Base-by-base conservation (phyloP, 37 sponge, comb jelly and placozoan species). In the Ianthella basta region DNA sequence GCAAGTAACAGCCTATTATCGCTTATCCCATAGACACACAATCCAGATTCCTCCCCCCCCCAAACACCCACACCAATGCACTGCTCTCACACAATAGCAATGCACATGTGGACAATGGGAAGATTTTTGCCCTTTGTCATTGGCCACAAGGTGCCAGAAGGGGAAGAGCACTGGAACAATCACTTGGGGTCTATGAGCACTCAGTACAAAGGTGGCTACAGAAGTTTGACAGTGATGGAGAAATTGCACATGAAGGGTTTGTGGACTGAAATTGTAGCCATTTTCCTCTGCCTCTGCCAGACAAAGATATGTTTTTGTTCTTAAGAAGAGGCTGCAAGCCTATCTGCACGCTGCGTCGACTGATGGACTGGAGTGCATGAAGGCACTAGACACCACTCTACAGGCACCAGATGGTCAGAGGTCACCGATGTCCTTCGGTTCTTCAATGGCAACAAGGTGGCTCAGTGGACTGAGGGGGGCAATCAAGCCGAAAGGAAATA, bases 381-480 rank as follows among this genome's bases (percentile, higher is more conserved):
- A 35, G 25, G 86, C 60, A n/a, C 25, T 77, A 24, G 24, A 23
- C n/a, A 21, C 60, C 4, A 60, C 32, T 29, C 18, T 79, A 53
- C 16, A n/a, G 23, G 20, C 84, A 56, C 15, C 57, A 27, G 39
- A 55, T 84, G 86, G 86, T 60, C 75, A 32, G 54, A 29, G 32
- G 33, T 86, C 35, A 23, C 30, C n/a, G 86, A 86, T 41, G 69
- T 37, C n/a, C 34, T 86, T 20, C 73, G 80, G 37, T 78, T 86
- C 25, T 86, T 86, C 44, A 55, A 16, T 59, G 86, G 86, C 15
- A 80, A 86, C 36, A 73, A 85, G 37, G 72, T 69, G 27, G 85
- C 85, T 8, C 85, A 85, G 50, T 74, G 75, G 56, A 72, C 79
- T 29, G 86, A 86, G 68, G 78, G 86, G 20, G 86, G 86, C 18